Conservation (phyloP, 37 sponge, comb jelly and placozoan genomes). For the Oscarella lobularis region DNA sequence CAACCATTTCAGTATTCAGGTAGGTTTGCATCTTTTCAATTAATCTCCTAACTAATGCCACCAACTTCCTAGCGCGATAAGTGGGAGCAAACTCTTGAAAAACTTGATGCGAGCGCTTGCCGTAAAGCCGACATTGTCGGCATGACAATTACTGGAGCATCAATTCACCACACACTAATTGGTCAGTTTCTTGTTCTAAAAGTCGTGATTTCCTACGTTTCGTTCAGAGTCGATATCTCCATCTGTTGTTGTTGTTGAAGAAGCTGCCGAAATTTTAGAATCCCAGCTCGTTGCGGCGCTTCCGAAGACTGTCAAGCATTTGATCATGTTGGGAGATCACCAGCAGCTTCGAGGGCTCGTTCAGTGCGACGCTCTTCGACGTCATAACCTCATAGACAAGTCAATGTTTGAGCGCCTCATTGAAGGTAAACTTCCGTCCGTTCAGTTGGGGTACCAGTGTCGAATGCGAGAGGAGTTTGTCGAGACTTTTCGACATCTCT, state of each 20-base stretch:
- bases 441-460: conserved; percentile 56
- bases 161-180: conserved; percentile 51
- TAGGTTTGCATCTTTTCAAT: too few relatives aligned
- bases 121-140: conserved; percentile 63
- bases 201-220: background rate
- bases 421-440: conserved; percentile 17
- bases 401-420: conserved; percentile 87
- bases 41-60: too few relatives aligned
- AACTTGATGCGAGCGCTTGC: background rate
- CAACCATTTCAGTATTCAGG: too few relatives aligned
- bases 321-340: conserved; percentile 94
- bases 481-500: conserved; percentile 16
- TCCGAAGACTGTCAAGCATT: conserved; percentile 65
- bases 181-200: background rate
- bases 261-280: conserved; percentile 94
- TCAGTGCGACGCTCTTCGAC: conserved; percentile 45
- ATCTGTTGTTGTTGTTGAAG: conserved; percentile 85
- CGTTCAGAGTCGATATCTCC: conserved; percentile 15
- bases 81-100: too few relatives aligned
- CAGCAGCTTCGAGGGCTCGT: conserved; percentile 79
- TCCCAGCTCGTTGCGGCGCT: conserved; percentile 73
- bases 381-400: conserved; percentile 43
- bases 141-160: conserved; percentile 89
- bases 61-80: too few relatives aligned
- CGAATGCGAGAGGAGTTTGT: conserved; percentile 88